These are phyloP conservation scores for Artibeus lituratus DNA, from an alignment of 2,797 vertebrate genomes.

Conservation along the genomic window DNA sequence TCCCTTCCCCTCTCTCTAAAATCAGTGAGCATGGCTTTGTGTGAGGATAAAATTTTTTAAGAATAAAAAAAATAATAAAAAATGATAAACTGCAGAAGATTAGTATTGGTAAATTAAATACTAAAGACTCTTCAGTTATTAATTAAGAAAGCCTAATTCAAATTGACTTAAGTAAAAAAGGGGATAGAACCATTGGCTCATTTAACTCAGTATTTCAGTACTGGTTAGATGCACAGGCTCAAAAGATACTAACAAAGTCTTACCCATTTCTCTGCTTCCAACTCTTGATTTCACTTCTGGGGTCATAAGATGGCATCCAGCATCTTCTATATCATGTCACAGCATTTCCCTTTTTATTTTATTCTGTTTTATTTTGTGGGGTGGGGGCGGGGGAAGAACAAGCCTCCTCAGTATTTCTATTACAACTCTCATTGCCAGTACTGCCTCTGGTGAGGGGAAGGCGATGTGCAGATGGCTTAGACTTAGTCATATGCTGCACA, in stretches of 20 bases:
- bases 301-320: not conserved
- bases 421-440: not conserved
- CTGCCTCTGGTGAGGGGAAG: not conserved
- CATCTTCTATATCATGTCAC: not conserved
- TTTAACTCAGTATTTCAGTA: no score
- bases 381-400: not conserved
- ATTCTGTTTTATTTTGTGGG: no score
- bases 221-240: not conserved
- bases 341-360: not conserved
- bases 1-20: not conserved
- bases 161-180: not conserved
- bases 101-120: not conserved
- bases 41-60: not conserved
- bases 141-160: not conserved
- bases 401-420: no score
- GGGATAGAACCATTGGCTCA: not conserved
- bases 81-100: not conserved
- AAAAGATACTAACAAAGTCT: not conserved
- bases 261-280: not conserved
- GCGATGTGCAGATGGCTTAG: accelerated
- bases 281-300: not conserved
- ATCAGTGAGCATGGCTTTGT: not conserved
- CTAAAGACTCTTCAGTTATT: not conserved
- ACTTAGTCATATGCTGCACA: accelerated
- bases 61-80: not conserved